Conservation (phyloP, 2,113 vertebrate species). For the Macrotus californicus region DNA sequence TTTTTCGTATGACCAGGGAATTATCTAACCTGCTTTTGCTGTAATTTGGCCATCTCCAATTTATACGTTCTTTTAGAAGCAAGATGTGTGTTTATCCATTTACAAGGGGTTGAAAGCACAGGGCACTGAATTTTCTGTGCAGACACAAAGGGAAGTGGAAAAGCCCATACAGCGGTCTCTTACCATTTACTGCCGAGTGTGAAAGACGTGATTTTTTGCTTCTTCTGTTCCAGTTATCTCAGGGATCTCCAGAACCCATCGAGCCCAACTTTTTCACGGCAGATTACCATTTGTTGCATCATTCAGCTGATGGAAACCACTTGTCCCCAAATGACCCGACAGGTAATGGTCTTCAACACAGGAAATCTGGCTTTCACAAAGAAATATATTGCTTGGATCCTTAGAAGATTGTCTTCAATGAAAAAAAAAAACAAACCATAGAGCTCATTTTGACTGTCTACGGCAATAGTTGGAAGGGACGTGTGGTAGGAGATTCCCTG, state of each 20-base stretch:
- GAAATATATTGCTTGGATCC: background rate
- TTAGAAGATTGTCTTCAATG: background rate
- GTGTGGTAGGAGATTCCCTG: background rate
- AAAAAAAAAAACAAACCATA: conserved; percentile 12
- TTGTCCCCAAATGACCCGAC: conserved; percentile 66
- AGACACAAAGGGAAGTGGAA: background rate
- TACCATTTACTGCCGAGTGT: background rate
- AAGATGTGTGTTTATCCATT: conserved; percentile 28
- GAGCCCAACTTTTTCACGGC: conserved; percentile 78
- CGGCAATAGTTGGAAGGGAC: background rate
- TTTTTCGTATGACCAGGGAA: background rate
- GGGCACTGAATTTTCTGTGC: background rate
- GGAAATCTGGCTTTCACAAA: background rate
- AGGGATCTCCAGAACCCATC: conserved; percentile 86
- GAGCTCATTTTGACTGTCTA: background rate
- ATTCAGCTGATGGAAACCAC: conserved; percentile 73
- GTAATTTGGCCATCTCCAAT: background rate
- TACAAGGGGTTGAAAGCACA: conserved; percentile 5
- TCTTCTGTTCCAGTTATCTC: conserved; percentile 81
- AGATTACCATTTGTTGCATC: conserved; percentile 78
- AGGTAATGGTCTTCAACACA: conserved; percentile 77
- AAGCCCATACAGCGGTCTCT: background rate
- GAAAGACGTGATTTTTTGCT: conserved; percentile 2
- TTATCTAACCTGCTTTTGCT: background rate
- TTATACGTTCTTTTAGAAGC: conserved; percentile 23